Percentiles rank a stretch among this genome's conserved stretches.
phyloP scores from a whole-genome alignment of 1,140 invertebrate genomes.

The Venustaconcha ellipsiformis region DNA sequence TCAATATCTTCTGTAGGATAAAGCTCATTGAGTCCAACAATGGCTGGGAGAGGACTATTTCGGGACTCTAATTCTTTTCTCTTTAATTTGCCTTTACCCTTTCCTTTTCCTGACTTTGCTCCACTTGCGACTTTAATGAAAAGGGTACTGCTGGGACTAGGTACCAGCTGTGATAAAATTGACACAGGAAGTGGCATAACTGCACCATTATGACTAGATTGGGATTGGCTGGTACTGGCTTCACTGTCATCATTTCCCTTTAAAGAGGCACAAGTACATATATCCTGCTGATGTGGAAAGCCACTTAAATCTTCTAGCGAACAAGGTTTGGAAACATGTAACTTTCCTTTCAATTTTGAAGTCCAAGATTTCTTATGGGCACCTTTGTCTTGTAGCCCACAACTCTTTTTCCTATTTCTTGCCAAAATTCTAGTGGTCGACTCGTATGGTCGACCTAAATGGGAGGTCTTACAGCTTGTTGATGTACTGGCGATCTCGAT shows the following conservation, averaged over 20 bases:
- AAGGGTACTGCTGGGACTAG: neutral
- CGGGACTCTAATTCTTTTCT: slow-evolving; percentile 3
- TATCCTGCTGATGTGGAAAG: slow-evolving; percentile 7
- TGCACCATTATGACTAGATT: slow-evolving; percentile 3
- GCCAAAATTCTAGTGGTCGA: slow-evolving; percentile 6
- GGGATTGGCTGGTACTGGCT: slow-evolving; percentile 4
- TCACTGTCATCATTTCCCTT: slow-evolving; percentile 8
- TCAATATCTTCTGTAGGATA: slow-evolving; percentile 78
- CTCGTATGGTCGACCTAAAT: neutral
- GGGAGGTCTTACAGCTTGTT: neutral
- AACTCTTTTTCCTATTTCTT: slow-evolving; percentile 30
- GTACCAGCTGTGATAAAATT: slow-evolving; percentile 11
- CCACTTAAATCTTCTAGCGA: slow-evolving; percentile 21
- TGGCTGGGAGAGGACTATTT: slow-evolving; percentile 14
- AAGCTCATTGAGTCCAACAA: slow-evolving; percentile 46
- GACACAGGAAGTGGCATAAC: slow-evolving; percentile 3
- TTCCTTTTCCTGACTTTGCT: neutral
- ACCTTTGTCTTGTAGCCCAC: slow-evolving; percentile 9
- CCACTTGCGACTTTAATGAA: neutral
- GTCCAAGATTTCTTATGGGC: slow-evolving; percentile 56
- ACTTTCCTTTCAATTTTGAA: slow-evolving; percentile 45
- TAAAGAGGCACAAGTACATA: slow-evolving; percentile 38
- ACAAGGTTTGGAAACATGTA: slow-evolving; percentile 32
- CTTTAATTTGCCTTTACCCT: slow-evolving; percentile 4
- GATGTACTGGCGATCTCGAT: neutral